phyloP scores from a whole-genome alignment of 2,797 vertebrate species.

The Sandelia bainsii region DNA sequence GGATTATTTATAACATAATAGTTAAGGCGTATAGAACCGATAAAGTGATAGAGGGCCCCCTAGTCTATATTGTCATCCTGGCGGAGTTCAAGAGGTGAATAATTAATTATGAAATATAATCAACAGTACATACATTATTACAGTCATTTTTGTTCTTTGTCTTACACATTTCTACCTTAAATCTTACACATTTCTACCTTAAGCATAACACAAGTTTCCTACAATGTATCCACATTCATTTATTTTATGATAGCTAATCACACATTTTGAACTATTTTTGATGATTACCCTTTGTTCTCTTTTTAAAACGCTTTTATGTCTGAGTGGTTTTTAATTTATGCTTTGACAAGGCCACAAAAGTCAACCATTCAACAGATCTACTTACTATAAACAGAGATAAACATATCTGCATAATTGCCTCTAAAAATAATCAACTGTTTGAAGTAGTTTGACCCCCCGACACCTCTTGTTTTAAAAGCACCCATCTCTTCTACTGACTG shows the following conservation, averaged over 20 bases:
- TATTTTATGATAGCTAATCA: not conserved
- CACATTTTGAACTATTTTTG: slow-evolving; percentile 27
- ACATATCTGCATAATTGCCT: slow-evolving; percentile 62
- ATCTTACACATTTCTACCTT: no score
- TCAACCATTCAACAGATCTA: slow-evolving; percentile 37
- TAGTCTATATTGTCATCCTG: no score
- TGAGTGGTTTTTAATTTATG: slow-evolving; percentile 35
- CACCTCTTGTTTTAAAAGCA: slow-evolving; percentile 34
- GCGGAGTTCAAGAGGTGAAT: no score
- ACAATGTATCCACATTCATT: not conserved
- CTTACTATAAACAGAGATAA: slow-evolving; percentile 55
- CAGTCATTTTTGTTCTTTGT: no score
- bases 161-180: no score
- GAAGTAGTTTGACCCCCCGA: slow-evolving; percentile 51
- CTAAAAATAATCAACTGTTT: slow-evolving; percentile 67
- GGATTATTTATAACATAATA: no score
- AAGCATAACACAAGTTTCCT: not conserved
- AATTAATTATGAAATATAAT: no score
- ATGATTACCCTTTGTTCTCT: slow-evolving; percentile 28
- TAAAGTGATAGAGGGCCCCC: no score
- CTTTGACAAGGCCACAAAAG: slow-evolving; percentile 51
- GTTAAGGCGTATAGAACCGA: no score
- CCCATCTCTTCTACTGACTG: slow-evolving; percentile 28
- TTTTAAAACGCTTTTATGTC: slow-evolving; percentile 22
- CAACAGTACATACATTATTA: no score